Conservation (phyloP, 2,797 vertebrate genomes). For the Neopelma chrysocephalum region DNA sequence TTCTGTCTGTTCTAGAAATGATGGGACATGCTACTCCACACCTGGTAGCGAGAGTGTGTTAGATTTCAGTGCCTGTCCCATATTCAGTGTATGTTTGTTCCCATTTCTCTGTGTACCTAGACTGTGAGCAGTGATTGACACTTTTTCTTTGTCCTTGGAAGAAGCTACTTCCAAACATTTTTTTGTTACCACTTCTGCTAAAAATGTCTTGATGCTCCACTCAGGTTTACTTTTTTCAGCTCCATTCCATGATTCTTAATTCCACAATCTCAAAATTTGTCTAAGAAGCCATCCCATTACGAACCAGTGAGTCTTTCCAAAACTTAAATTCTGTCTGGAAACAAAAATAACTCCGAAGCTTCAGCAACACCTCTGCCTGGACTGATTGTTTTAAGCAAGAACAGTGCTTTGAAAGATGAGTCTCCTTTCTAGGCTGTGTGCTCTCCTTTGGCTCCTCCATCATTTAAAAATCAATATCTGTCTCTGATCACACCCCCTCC, state of each 20-base stretch:
- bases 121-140: neutral
- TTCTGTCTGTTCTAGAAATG: neutral
- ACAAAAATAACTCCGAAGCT: neutral
- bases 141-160: neutral
- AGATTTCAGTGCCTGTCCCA: neutral
- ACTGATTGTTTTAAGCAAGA: constrained; percentile 43
- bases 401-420: constrained; percentile 51
- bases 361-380: neutral
- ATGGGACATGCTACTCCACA: neutral
- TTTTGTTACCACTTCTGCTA: neutral
- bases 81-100: neutral
- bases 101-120: neutral
- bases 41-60: neutral
- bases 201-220: neutral
- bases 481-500: neutral
- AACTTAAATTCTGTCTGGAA: constrained; percentile 35
- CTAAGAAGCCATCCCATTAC: neutral
- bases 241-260: neutral
- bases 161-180: neutral
- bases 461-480: constrained; percentile 63
- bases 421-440: neutral
- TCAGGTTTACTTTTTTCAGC: neutral
- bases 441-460: constrained; percentile 24
- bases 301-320: neutral
- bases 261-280: neutral